Base-by-base conservation (phyloP, 2,888 invertebrate genomes). In the Rhimphoctona megacephalus region DNA sequence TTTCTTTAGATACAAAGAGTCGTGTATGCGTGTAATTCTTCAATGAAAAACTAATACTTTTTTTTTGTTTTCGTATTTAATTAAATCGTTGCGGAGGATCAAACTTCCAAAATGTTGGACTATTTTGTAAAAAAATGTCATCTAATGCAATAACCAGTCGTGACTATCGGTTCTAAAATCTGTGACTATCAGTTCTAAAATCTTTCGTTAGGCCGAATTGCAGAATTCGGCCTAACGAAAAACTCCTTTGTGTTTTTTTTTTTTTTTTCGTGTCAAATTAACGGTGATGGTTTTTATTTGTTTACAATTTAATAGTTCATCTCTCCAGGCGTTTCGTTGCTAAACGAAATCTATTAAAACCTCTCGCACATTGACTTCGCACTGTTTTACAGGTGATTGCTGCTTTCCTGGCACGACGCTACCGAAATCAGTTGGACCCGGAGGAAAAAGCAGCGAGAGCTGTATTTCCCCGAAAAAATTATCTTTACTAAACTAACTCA, bases 401-500 rank as follows among this genome's bases (percentile, higher is more conserved):
- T 92, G 97, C 97, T 90, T 96, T 97, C 95, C 95, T 97, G 94
- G 97, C 97, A 88, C 96, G 97, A 93, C 96, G 96, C 91, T 98
- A 97, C 95, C 96, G 97, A 93, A 98, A 98, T 95, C 97, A 97
- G 94, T 96, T 97, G 83, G 97, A 97, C 95, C 97, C 97, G 85
- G 95, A 95, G 92, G 96, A 97, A 94, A 96, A 97, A 94, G 96
- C 96, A 92, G 96, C 97, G 81, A 97, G 97, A 91, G 97, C 97
- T 91, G 95, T 97, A 91, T 97, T 97, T 94, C 97, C 97, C 84
- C 94, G 95, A 88, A 94, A 95, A 91, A 95, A 95, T 92, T 96
- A 95, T 92, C 94, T 95, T 88, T 95, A 96, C 91, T 95, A 89
- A 83, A 79, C 66, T 82, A 77, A 46, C 64, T 61, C 57, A 67